Conservation (phyloP, 2,113 vertebrate genomes). For the Damaliscus lunatus region DNA sequence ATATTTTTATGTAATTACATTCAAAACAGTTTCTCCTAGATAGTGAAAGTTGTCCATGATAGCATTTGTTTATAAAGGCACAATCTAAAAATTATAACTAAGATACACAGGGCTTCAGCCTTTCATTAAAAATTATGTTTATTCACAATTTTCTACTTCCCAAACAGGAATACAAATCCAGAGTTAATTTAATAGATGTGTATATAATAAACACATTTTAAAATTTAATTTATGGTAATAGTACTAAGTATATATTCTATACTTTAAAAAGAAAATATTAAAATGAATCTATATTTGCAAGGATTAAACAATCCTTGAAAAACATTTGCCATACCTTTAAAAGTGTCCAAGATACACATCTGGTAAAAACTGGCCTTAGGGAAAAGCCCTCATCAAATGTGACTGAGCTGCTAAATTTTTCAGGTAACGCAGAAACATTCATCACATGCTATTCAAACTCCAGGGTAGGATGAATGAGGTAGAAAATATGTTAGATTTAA, state of each 20-base stretch:
- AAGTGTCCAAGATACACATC: neutral
- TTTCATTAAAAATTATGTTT: neutral
- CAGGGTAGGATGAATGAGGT: neutral
- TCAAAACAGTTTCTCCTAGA: neutral
- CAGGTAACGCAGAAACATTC: neutral
- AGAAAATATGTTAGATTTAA: neutral
- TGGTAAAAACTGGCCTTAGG: neutral
- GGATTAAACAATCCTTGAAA: conserved; percentile 2
- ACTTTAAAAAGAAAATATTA: conserved; percentile 5
- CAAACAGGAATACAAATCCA: neutral
- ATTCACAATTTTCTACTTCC: neutral
- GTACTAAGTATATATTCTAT: neutral
- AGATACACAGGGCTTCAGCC: neutral
- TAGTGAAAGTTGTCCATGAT: neutral
- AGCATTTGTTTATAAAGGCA: neutral
- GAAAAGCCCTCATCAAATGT: neutral
- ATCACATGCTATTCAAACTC: neutral
- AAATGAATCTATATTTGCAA: conserved; percentile 3
- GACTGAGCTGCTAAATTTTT: neutral
- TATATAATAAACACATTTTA: neutral
- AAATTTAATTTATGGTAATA: neutral
- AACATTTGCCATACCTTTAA: neutral
- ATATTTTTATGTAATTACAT: neutral
- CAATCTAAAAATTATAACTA: neutral
- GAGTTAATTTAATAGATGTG: neutral